Conservation (phyloP, 2,797 vertebrate species). For the Propithecus deckenii region DNA sequence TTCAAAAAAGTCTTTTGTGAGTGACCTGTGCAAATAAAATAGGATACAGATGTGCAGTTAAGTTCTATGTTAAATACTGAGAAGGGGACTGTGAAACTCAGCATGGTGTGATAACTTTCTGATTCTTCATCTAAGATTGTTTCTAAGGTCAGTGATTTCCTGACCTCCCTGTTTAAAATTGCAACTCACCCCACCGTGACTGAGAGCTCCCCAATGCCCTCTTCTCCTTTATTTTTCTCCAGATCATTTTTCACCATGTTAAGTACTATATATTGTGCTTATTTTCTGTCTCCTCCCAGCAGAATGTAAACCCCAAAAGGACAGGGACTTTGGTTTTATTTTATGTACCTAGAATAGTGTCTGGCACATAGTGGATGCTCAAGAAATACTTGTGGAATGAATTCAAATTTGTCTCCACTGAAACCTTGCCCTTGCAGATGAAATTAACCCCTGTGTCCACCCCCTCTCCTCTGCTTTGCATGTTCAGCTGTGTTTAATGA, state of each 20-base stretch:
- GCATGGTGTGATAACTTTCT: background rate
- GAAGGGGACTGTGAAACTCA: background rate
- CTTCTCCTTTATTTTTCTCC: background rate
- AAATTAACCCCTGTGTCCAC: background rate
- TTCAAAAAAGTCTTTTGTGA: background rate
- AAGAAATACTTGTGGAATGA: background rate
- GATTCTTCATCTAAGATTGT: background rate
- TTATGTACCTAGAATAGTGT: background rate
- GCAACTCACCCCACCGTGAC: background rate
- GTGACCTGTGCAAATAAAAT: background rate
- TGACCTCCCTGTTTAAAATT: background rate
- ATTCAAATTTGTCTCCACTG: background rate
- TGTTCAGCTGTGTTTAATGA: slow-evolving; percentile 95
- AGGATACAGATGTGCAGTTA: background rate
- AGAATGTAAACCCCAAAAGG: background rate
- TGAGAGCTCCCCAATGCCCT: background rate
- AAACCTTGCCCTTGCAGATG: background rate
- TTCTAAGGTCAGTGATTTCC: background rate
- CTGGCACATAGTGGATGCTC: background rate
- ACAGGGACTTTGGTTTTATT: slow-evolving; percentile 4
- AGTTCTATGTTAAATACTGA: background rate
- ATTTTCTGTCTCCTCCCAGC: background rate
- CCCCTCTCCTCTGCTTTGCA: background rate
- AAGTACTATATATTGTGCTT: background rate
- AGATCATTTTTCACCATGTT: background rate